Base-by-base conservation (phyloP, 37 sponge, comb jelly and placozoan species). In the Petrosia ficiformis region DNA sequence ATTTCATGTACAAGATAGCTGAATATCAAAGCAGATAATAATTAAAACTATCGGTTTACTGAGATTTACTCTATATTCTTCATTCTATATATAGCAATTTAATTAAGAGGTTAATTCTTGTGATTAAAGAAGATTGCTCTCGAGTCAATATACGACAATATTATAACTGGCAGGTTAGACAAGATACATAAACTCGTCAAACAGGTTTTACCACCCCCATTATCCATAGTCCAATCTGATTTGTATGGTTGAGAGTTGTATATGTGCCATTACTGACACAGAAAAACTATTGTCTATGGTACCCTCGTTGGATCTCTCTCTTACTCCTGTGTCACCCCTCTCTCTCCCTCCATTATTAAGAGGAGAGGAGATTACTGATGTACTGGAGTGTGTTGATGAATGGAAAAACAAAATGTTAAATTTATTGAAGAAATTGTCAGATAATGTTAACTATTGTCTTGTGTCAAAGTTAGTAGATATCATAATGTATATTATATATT, bases 291-390 rank as follows among this genome's bases (percentile, higher is more conserved):
- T n/a, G n/a, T n/a, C n/a, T n/a, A n/a, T n/a, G n/a, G n/a, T n/a
- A n/a, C n/a, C n/a, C n/a, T n/a, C n/a, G n/a, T n/a, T 75, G 14
- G 71, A 83, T 39, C 39, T 59, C 21, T 57, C 68, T 42, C 39
- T 75, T 25, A 76, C 76, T 38, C 71, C 83, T 40, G 31, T 61
- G 1, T 5, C 42, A 8, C 41, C 30, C 29, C 56, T 36, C 0
- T 10, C 31, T 0, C 48, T 75, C 26, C 76, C 83, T 2, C 63
- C 63, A 61, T 61, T 11, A 61, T 11, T 24, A 61, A 61, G 63
- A 61, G n/a, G 63, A 22, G 14, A 48, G 54, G 54, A 48, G 54
- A 48, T 8, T 19, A 48, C n/a, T n/a, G n/a, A n/a, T n/a, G n/a
- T n/a, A n/a, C n/a, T n/a, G n/a, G n/a, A n/a, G n/a, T n/a, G n/a